Evolutionary conservation across 2,797 vertebrate species (phyloP), one percentile per base, ranked within the genome.

Genomic region (Alosa sapidissima): DNA sequence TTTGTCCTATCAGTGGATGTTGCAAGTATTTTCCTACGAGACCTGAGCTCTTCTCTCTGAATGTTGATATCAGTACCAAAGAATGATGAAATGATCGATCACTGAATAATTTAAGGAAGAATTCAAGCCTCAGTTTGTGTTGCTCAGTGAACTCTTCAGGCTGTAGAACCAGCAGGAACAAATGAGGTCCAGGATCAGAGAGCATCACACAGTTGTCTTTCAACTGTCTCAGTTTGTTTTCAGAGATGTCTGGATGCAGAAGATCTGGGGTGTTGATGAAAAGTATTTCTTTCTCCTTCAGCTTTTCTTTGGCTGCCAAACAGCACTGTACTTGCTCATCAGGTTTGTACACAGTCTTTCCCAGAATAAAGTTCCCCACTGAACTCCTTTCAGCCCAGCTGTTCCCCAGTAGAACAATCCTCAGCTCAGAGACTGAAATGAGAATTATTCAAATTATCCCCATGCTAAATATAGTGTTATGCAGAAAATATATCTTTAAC

Each of bases 341-440:
- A 5, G 33, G 0, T 24, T 21, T 49, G 9, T 87, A 86, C 55
- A 13, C 11, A 4, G 1, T 10, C 5, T 8, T 1, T 49, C 9
- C 52, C 54, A 87, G 72, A 5, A 91, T 49, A 10, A 88, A 0
- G 84, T 89, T 89, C 13, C 62, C 86, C 55, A 87, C 81, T 14
- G 10, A 14, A 0, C 21, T 14, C 41, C 47, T 88, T 45, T 51
- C 2, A 84, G 48, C 36, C 82, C 55, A 83, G 1, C 0, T 87
- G 85, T 81, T 86, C 1, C 88, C 89, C 86, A 90, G 65, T 47
- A 91, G 86, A 82, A 89, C 84, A 11, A 90, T 47, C 81, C 86
- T 89, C 87, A 88, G 54, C 82, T 88, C 85, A 49, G 86, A 91
- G 72, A 89, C 89, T 90, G 84, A 0, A 28, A 28, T 28, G 28